A percentile compares a stretch with the other conserved stretches of the same genome.
phyloP scores from a whole-genome alignment of 2,797 vertebrate species.

The Betta splendens region DNA sequence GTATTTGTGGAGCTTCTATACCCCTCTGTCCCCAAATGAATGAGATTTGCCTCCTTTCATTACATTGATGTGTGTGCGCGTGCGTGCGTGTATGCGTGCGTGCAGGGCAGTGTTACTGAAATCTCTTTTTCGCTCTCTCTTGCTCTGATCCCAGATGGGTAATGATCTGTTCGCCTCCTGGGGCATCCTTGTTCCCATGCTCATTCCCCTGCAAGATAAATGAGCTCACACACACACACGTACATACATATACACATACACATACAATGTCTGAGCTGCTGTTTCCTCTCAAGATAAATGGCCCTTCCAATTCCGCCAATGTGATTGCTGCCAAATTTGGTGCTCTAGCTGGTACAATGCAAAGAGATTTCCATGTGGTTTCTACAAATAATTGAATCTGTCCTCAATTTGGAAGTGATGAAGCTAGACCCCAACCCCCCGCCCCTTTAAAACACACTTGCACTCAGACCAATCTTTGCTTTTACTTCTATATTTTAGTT shows the following conservation, averaged over 20 bases:
- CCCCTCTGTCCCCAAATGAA: slow-evolving; percentile 80
- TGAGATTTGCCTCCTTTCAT: slow-evolving; percentile 86
- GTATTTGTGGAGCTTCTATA: slow-evolving; percentile 72
- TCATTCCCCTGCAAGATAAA: slow-evolving; percentile 71
- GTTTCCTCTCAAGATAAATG: slow-evolving; percentile 82
- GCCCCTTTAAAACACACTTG: slow-evolving; percentile 2
- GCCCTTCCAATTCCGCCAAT: slow-evolving; percentile 77
- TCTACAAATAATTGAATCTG: slow-evolving; percentile 82
- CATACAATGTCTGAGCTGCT: slow-evolving; percentile 47
- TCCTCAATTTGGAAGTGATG: slow-evolving; percentile 83
- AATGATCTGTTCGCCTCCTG: slow-evolving; percentile 82
- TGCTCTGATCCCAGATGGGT: slow-evolving; percentile 82
- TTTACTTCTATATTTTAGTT: slow-evolving; percentile 28
- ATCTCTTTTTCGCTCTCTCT: slow-evolving; percentile 41
- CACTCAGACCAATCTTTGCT: slow-evolving; percentile 13
- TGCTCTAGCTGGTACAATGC: slow-evolving; percentile 81
- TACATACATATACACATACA: slow-evolving; percentile 20
- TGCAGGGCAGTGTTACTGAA: slow-evolving; percentile 56
- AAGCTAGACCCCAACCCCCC: slow-evolving; percentile 53
- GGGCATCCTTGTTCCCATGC: slow-evolving; percentile 75
- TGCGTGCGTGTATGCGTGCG: slow-evolving; percentile 32
- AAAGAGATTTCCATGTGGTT: slow-evolving; percentile 79
- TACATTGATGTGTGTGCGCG: slow-evolving; percentile 77
- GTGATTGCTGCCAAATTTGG: slow-evolving; percentile 82
- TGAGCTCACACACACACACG: slow-evolving; percentile 31